Base-by-base conservation (phyloP, 2,797 vertebrate species). In the Pseudotriccus pelzelni region DNA sequence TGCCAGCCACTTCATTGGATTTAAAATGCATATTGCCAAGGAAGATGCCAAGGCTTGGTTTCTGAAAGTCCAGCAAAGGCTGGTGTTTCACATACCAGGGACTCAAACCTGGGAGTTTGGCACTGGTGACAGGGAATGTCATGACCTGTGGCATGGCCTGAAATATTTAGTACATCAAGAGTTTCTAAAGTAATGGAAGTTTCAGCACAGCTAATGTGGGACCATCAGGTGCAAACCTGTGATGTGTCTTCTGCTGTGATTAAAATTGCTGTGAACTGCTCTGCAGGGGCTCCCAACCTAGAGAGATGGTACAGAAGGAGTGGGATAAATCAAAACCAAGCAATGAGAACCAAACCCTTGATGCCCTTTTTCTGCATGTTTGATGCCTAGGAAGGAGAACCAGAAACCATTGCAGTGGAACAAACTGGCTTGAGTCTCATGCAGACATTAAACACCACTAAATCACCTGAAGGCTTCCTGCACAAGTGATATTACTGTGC, bases 381-480 rank as follows among this genome's bases (percentile, higher is more conserved):
- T 47, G 47, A 9, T 28, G 37, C 49, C 10, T 16, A 8, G 8
- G 10, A 17, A 34, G 32, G 23, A 75, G 53, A 53, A n/a, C 37
- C 32, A 66, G 89, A 69, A 81, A 25, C 39, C 36, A 4, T 4
- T 32, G 49, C 28, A 28, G 50, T n/a, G 36, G 49, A 44, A 28
- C 69, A 52, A 44, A 87, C 21, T 34, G 70, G 23, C 41, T 46
- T 46, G 55, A 89, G 72, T 3, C 28, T 50, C 44, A 19, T 10
- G 62, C n/a, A 90, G 43, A 16, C 59, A 76, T 83, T 87, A 62
- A 83, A 32, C 43, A 56, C 15, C 49, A 32, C 47, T 89, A 64
- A 94, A 92, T 92, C 90, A 72, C 87, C 82, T 27, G 27, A 72
- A 90, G 74, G 30, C 60, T 93, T 84, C 68, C 81, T 27, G 4